Conservation (phyloP, 35 echinoderm and acorn worm species). For the Acanthaster planci region DNA sequence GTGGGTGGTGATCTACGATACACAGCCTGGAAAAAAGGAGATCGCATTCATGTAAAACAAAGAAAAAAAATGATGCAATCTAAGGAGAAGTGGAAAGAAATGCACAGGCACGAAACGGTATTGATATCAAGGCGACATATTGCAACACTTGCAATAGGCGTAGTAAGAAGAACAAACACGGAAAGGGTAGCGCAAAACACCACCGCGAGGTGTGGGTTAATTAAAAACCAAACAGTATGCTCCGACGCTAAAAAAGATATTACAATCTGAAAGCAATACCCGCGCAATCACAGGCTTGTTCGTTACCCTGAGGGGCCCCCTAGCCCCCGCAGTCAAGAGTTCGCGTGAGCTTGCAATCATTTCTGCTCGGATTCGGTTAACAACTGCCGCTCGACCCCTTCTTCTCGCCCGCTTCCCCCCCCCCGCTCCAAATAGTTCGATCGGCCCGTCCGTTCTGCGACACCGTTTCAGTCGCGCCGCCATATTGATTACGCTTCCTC, state of each 20-base stretch:
- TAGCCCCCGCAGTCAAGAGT: background rate
- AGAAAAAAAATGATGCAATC: too few species aligned
- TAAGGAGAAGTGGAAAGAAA: too few species aligned
- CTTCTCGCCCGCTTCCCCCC: background rate
- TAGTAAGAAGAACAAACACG: background rate
- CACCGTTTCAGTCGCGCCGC: constrained; percentile 26
- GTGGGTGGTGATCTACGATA: too few species aligned
- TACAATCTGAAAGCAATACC: constrained; percentile 23
- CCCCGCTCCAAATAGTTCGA: constrained; percentile 7
- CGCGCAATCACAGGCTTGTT: constrained; percentile 7
- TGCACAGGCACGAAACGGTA: too few species aligned
- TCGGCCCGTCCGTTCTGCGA: constrained; percentile 23
- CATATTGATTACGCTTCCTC: constrained; percentile 31
- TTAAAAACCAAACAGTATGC: constrained; percentile 26
- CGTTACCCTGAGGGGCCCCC: background rate
- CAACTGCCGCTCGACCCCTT: background rate
- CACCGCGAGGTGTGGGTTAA: constrained; percentile 20
- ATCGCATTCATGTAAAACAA: too few species aligned
- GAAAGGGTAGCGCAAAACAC: background rate
- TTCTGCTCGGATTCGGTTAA: constrained; percentile 16
- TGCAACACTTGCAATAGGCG: background rate
- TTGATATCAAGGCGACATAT: background rate
- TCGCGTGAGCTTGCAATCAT: constrained; percentile 27
- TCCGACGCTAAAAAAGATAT: constrained; percentile 7
- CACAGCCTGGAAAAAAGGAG: too few species aligned